Base-by-base conservation (phyloP, 2,888 invertebrate genomes). In the Adela reaumurella region DNA sequence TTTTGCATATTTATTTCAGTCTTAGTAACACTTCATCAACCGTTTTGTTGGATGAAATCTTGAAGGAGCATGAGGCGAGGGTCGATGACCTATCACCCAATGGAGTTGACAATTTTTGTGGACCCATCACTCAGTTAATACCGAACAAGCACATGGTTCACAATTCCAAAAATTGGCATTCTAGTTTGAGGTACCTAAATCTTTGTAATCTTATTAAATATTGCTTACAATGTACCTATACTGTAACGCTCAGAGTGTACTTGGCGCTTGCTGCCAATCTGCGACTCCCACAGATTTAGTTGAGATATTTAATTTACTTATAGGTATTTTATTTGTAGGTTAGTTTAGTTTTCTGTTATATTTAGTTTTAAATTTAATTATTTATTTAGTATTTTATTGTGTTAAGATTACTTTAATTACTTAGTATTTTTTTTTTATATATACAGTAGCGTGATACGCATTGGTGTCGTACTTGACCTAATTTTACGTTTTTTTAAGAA, bases 361-460 rank as follows among this genome's bases (percentile, higher is more conserved):
- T 45, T 50, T 70, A 68, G 29, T 60, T 74, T 74, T 50, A 59
- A 65, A 51, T 59, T 65, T 51, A 46, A 54, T 48, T 66, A 74
- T 56, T 18, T 76, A 74, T 56, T 42, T 50, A 6, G 55, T 58
- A 48, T 74, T 74, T 47, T 45, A 50, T 28, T 47, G 48, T 2
- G 47, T 45, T 29, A 42, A 50, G 17, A 49, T 52, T 49, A 28
- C 42, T 46, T 50, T 47, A 46, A 50, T 43, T 19, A 55, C 58
- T 3, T 48, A 67, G 19, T 55, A 61, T 29, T 53, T 58, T 49
- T 55, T 62, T 46, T 19, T 57, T 29, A 61, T 55, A 35, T n/a
- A n/a, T n/a, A n/a, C n/a, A n/a, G n/a, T n/a, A n/a, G n/a, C n/a
- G n/a, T n/a, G n/a, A n/a, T n/a, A 64, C 61, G 52, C 56, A 62